Evolutionary conservation across 2,888 invertebrate genomes (phyloP).

Genomic region (Ceramica pisi): DNA sequence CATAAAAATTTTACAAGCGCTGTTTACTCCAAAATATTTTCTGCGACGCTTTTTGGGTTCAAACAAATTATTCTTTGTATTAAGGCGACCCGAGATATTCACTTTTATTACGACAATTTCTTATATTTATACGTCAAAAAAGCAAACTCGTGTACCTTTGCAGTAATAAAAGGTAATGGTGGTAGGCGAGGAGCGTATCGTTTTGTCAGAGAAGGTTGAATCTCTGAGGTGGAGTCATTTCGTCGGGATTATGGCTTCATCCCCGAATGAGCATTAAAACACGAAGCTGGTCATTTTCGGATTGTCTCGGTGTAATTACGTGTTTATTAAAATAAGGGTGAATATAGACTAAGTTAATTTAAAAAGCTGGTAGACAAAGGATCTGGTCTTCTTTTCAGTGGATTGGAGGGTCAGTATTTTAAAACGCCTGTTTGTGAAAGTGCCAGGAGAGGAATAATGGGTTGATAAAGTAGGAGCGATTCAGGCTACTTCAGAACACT

Average conservation of each 20-base stretch:
- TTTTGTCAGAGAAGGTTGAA: slow-evolving; percentile 77
- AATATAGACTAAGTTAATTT: slow-evolving; percentile 1
- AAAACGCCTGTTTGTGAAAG: too few species aligned
- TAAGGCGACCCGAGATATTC: slow-evolving; percentile 75
- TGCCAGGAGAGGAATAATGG: too few species aligned
- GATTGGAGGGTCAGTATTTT: neutral
- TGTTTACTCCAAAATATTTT: slow-evolving; percentile 71
- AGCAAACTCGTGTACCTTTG: slow-evolving; percentile 84
- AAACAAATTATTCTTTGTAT: slow-evolving; percentile 72
- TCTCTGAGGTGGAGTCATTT: slow-evolving; percentile 81
- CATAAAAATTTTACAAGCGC: slow-evolving; percentile 67
- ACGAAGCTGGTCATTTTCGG: slow-evolving; percentile 73
- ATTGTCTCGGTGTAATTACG: slow-evolving; percentile 67
- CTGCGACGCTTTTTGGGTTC: slow-evolving; percentile 64
- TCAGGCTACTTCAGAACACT: too few species aligned
- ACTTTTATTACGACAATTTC: slow-evolving; percentile 78
- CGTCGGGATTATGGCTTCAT: slow-evolving; percentile 77
- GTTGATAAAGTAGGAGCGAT: neutral
- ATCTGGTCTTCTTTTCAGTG: neutral
- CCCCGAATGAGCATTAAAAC: slow-evolving; percentile 78
- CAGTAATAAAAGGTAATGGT: slow-evolving; percentile 86
- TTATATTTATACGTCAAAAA: slow-evolving; percentile 84
- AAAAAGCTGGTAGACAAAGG: neutral
- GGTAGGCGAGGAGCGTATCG: slow-evolving; percentile 76
- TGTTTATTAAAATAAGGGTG: slow-evolving; percentile 61